Evolutionary conservation across 2,797 vertebrate genomes (phyloP).

Genomic region (Mareca penelope): DNA sequence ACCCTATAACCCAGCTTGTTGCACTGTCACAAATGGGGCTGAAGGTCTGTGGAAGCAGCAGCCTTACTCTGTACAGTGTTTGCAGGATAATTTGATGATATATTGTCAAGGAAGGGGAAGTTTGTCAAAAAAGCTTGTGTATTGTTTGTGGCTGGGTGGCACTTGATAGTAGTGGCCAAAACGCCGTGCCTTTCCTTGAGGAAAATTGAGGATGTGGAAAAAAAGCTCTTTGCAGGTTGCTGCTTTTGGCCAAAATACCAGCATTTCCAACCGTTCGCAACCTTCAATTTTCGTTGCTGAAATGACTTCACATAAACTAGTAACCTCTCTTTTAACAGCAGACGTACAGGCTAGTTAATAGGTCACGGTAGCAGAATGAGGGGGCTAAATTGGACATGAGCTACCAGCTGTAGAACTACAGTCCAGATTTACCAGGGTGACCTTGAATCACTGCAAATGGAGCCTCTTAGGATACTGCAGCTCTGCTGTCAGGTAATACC

Average conservation of each 20-base stretch:
- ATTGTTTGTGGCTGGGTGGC: neutral
- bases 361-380: slow-evolving; percentile 42
- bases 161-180: neutral
- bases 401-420: slow-evolving; percentile 53
- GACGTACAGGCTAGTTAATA: slow-evolving; percentile 29
- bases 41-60: neutral
- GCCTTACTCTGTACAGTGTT: neutral
- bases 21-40: neutral
- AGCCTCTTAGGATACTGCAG: slow-evolving; percentile 68
- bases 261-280: neutral
- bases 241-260: slow-evolving; percentile 1
- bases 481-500: slow-evolving; percentile 68
- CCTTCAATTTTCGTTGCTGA: neutral
- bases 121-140: neutral
- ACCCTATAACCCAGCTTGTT: neutral
- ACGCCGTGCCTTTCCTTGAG: neutral
- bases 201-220: neutral
- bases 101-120: neutral
- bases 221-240: neutral
- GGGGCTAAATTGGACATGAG: slow-evolving; percentile 39
- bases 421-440: slow-evolving; percentile 68
- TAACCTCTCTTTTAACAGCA: slow-evolving; percentile 17
- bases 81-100: neutral
- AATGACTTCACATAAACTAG: neutral
- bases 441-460: slow-evolving; percentile 69